Evolutionary conservation across 2,888 invertebrate species (phyloP).

Genomic region (Apeira syringaria): DNA sequence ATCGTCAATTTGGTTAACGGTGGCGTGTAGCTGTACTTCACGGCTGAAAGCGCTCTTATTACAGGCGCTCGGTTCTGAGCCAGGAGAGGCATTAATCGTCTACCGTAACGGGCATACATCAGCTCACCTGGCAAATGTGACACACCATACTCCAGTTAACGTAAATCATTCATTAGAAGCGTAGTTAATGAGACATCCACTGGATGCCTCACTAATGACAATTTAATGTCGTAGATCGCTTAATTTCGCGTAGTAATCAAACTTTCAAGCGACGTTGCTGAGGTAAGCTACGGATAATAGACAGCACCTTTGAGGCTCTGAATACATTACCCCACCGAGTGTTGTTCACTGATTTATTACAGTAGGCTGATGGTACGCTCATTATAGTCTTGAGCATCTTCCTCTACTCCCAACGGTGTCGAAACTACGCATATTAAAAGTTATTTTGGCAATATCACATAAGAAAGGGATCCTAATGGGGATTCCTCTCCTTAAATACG

Average conservation of each 20-base stretch:
- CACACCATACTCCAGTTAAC: constrained; percentile 64
- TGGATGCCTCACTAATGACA: constrained; percentile 69
- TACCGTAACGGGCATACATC: constrained; percentile 48
- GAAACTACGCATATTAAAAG: too few species aligned
- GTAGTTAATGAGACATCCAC: constrained; percentile 62
- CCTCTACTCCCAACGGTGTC: too few species aligned
- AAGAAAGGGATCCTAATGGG: too few species aligned
- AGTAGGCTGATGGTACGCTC: constrained; percentile 8
- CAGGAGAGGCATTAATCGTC: constrained; percentile 50
- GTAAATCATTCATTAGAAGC: constrained; percentile 69
- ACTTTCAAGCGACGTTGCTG: constrained; percentile 56
- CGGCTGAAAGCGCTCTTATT: constrained; percentile 58
- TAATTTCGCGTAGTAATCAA: constrained; percentile 71
- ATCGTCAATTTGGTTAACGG: constrained; percentile 55
- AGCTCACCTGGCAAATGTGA: constrained; percentile 51
- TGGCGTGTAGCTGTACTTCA: constrained; percentile 49
- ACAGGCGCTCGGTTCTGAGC: constrained; percentile 49
- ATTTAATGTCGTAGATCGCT: constrained; percentile 69
- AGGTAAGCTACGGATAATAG: constrained; percentile 62
- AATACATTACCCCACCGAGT: constrained; percentile 58
- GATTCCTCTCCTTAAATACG: too few species aligned
- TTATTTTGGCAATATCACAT: too few species aligned
- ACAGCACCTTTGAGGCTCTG: constrained; percentile 59
- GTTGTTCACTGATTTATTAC: constrained; percentile 62
- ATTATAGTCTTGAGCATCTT: constrained; percentile 5